Evolutionary conservation across 2,797 vertebrate genomes (phyloP).

Genomic region (Alca torda): DNA sequence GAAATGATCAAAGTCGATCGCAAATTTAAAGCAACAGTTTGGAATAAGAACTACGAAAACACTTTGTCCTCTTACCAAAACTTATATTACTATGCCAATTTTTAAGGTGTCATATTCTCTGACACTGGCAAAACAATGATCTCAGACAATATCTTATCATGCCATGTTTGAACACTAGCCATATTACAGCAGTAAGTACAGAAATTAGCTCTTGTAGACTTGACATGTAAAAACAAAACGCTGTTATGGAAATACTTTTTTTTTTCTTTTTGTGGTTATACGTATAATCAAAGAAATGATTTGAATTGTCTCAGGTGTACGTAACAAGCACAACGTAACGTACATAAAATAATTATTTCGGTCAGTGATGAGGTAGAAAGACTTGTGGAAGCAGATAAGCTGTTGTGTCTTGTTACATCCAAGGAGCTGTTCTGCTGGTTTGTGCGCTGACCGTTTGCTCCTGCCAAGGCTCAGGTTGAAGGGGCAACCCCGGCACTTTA

Average conservation of each 20-base stretch:
- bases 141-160: constrained; percentile 59
- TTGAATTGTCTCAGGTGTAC: neutral
- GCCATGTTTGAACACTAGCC: constrained; percentile 35
- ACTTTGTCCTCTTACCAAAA: constrained; percentile 40
- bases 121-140: constrained; percentile 59
- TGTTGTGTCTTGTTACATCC: neutral
- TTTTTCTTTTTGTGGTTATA: neutral
- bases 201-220: neutral
- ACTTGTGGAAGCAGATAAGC: constrained; percentile 12
- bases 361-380: neutral
- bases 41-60: constrained; percentile 29
- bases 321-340: neutral
- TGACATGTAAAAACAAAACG: constrained; percentile 12
- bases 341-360: neutral
- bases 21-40: constrained; percentile 55
- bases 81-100: constrained; percentile 41
- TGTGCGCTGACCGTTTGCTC: neutral
- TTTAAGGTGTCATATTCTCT: constrained; percentile 53
- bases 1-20: neutral
- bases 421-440: constrained; percentile 15
- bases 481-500: constrained; percentile 21
- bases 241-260: constrained; percentile 15
- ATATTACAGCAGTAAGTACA: constrained; percentile 15
- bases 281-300: neutral
- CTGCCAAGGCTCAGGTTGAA: neutral